Conservation (phyloP, 2,888 invertebrate species). For the Sturmia bella region DNA sequence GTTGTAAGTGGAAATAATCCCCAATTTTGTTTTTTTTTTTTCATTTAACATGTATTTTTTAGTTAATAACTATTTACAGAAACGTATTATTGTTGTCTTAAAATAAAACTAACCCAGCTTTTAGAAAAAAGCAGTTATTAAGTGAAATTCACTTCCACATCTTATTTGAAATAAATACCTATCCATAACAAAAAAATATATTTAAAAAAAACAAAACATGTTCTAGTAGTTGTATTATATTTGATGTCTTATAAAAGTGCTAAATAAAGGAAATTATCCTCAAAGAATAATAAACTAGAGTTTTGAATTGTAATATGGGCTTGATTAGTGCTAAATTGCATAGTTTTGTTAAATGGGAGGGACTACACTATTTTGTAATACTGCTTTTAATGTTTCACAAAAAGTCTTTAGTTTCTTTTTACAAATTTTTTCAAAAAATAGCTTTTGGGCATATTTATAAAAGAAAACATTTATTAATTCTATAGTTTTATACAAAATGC, state of each 20-base stretch:
- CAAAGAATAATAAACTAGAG: conserved; percentile 15
- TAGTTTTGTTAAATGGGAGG: no score
- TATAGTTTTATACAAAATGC: no score
- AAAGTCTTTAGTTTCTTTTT: no score
- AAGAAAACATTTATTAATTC: no score
- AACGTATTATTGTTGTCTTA: conserved; percentile 64
- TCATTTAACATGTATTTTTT: conserved; percentile 54
- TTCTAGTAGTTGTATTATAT: conserved; percentile 54
- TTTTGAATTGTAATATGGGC: no score
- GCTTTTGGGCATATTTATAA: no score
- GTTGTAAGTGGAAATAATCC: conserved; percentile 53
- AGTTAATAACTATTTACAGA: conserved; percentile 61
- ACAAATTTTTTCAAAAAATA: no score
- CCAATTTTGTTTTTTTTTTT: conserved; percentile 26
- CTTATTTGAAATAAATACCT: not conserved
- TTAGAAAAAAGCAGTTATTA: conserved; percentile 45
- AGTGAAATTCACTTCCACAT: conserved; percentile 62
- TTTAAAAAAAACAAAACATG: conserved; percentile 25
- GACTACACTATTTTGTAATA: no score
- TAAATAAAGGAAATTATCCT: conserved; percentile 58
- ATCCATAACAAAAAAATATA: conserved; percentile 11
- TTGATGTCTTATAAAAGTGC: conserved; percentile 54
- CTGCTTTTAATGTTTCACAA: no score
- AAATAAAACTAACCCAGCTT: conserved; percentile 43
- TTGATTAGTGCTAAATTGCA: not conserved